phyloP scores from a whole-genome alignment of 1,140 invertebrate species.

The Kradibia gibbosae region DNA sequence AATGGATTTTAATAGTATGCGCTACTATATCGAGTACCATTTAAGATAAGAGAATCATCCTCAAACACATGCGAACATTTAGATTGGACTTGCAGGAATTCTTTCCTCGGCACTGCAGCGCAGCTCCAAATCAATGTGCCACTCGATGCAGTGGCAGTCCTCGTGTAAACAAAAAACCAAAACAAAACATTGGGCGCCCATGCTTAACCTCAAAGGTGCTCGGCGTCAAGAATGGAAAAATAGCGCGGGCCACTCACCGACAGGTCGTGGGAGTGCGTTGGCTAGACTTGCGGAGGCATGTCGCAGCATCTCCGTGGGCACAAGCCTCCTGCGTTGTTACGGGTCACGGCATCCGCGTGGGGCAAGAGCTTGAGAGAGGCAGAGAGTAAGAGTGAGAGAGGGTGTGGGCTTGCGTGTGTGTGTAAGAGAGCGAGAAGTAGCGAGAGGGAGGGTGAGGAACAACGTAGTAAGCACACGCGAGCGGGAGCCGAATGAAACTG shows the following conservation, averaged over 20 bases:
- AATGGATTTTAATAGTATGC: too few species aligned
- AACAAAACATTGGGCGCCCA: background rate
- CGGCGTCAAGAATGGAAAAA: background rate
- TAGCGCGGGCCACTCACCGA: background rate
- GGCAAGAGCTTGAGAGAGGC: background rate
- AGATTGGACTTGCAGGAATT: too few species aligned
- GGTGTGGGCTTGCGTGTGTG: background rate
- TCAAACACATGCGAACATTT: too few species aligned
- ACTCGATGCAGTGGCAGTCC: background rate
- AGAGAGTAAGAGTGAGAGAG: background rate
- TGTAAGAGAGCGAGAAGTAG: background rate
- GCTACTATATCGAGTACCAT: too few species aligned
- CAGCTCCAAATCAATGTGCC: background rate
- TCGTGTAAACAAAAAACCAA: constrained; percentile 18
- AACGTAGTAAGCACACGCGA: background rate
- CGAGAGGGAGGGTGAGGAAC: background rate
- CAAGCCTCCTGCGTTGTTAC: background rate
- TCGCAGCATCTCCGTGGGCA: constrained; percentile 1
- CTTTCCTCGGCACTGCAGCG: too few species aligned
- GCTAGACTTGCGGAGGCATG: background rate
- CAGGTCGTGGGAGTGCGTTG: background rate
- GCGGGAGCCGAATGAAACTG: constrained; percentile 17
- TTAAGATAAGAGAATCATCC: too few species aligned
- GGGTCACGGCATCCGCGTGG: background rate
- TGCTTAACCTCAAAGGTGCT: constrained; percentile 10